phyloP scores from a whole-genome alignment of 2,113 vertebrate genomes.

The Myrmecobius fasciatus region DNA sequence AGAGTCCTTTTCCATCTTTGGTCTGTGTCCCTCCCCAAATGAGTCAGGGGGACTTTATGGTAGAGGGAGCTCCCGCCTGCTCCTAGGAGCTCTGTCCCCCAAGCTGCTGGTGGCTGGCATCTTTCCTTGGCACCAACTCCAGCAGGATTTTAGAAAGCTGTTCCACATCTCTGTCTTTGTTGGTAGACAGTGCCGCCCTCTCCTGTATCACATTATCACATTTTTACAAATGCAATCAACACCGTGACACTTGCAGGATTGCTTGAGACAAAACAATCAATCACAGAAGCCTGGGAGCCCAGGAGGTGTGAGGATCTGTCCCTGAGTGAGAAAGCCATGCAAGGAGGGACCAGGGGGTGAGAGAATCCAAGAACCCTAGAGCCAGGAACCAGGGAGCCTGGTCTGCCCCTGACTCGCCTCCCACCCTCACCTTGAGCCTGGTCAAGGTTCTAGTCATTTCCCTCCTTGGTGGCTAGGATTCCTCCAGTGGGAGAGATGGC shows the following conservation, averaged over 20 bases:
- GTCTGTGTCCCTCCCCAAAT: not conserved
- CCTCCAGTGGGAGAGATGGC: not conserved
- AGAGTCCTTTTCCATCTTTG: not conserved
- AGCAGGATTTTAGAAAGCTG: slow-evolving; percentile 4
- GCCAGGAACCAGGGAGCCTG: not conserved
- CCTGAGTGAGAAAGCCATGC: not conserved
- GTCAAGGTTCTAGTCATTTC: not conserved
- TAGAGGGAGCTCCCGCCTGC: not conserved
- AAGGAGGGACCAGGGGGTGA: not conserved
- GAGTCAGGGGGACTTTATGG: accelerated
- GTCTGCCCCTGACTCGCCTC: not conserved
- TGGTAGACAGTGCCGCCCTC: not conserved
- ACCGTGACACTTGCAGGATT: slow-evolving; percentile 3
- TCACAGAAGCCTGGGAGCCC: slow-evolving; percentile 2
- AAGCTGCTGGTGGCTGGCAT: not conserved
- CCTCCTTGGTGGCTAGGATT: too few species aligned
- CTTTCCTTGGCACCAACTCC: not conserved
- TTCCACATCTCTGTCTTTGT: slow-evolving; percentile 23
- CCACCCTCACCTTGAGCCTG: not conserved
- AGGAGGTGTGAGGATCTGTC: not conserved
- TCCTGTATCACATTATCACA: slow-evolving; percentile 21
- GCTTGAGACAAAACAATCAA: slow-evolving; percentile 22
- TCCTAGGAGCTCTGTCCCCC: not conserved
- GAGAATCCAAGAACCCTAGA: not conserved
- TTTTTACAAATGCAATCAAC: slow-evolving; percentile 50